Percentiles rank a stretch among this genome's conserved stretches.
phyloP scores from a whole-genome alignment of 2,797 vertebrate species.

The Periophthalmus magnuspinnatus region DNA sequence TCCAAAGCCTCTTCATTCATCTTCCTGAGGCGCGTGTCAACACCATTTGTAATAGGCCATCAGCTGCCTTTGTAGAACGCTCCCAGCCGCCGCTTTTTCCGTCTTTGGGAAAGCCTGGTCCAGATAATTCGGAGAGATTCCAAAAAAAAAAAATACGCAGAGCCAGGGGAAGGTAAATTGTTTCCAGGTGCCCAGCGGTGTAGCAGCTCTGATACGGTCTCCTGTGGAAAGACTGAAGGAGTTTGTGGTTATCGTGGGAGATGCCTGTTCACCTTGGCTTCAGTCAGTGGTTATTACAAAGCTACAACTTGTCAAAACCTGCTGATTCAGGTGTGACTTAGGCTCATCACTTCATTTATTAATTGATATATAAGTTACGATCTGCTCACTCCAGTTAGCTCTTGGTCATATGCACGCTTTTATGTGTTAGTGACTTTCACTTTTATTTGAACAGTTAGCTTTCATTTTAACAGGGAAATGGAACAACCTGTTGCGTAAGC shows the following conservation, averaged over 20 bases:
- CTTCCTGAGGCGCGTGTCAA: constrained; percentile 71
- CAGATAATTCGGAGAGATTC: constrained; percentile 71
- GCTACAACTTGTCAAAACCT: constrained; percentile 19
- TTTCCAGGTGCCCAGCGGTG: constrained; percentile 77
- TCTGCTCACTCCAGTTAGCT: background rate
- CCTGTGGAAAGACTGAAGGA: constrained; percentile 50
- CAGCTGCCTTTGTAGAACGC: constrained; percentile 78
- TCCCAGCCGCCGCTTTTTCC: constrained; percentile 69
- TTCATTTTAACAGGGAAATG: background rate
- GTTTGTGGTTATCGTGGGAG: constrained; percentile 49
- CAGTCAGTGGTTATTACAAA: constrained; percentile 6
- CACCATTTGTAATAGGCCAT: constrained; percentile 66
- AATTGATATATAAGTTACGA: background rate
- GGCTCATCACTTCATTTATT: constrained; percentile 29
- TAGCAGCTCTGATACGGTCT: constrained; percentile 64
- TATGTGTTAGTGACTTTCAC: background rate
- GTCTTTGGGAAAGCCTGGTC: constrained; percentile 76
- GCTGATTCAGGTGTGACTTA: constrained; percentile 24
- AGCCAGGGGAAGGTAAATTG: constrained; percentile 78
- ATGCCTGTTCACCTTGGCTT: constrained; percentile 46
- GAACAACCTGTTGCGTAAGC: background rate
- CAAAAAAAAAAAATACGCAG: constrained; percentile 39
- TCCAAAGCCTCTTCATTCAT: constrained; percentile 69
- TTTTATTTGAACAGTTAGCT: background rate
- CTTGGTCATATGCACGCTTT: background rate